Conservation (phyloP, 2,888 invertebrate genomes). For the Rambutsinella grinnellia region DNA sequence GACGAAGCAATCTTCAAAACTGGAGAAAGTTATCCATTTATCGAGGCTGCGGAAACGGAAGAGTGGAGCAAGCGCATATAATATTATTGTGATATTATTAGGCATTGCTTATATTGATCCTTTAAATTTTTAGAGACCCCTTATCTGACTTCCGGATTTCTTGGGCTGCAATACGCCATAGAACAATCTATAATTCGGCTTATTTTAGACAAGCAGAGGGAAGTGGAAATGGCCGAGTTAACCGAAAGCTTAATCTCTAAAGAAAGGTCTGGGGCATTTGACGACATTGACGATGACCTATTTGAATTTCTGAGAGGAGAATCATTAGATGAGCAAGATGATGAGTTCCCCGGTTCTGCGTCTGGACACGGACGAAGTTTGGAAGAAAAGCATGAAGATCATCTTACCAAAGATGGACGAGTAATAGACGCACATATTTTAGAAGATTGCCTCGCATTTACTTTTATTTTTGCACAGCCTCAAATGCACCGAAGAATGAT, state of each 20-base stretch:
- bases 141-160: constrained; percentile 57
- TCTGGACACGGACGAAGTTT: too few relatives aligned
- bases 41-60: constrained; percentile 15
- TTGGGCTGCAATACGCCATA: constrained; percentile 60
- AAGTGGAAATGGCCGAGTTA: background rate
- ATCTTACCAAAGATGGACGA: background rate
- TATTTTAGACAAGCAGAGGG: constrained; percentile 17
- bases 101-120: background rate
- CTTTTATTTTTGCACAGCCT: background rate
- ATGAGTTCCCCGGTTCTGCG: too few relatives aligned
- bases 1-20: constrained; percentile 47
- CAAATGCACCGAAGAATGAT: background rate
- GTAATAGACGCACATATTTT: background rate
- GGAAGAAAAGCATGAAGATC: background rate
- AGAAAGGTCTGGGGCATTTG: background rate
- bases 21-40: constrained; percentile 39
- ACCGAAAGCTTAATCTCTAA: background rate
- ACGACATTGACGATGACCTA: background rate
- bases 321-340: background rate
- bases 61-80: constrained; percentile 18
- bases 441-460: background rate
- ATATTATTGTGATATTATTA: background rate
- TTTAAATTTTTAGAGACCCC: constrained; percentile 37
- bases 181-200: constrained; percentile 40
- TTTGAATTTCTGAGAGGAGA: background rate